Evolutionary conservation across 2,888 invertebrate genomes (phyloP), one percentile per base, ranked within the genome.

Genomic region (Creontiades dilutus): DNA sequence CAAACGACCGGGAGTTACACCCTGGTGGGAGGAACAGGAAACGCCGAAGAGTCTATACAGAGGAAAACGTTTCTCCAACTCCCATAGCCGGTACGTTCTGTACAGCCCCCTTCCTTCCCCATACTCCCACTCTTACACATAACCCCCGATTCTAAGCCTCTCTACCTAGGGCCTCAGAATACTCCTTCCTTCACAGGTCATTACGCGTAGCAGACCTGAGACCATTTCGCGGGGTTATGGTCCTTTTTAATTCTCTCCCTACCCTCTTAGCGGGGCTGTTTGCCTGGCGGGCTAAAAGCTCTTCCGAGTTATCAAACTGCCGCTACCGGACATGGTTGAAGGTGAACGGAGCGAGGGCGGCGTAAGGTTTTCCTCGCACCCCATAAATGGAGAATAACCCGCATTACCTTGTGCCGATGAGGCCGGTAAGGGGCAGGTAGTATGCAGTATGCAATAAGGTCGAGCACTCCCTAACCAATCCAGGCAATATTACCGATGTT

Each of bases 301-400:
- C 78, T 78, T 78, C 78, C 78, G 46, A 78, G 78, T 78, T 78
- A 78, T 78, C 78, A 78, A 78, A 78, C 78, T 78, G n/a, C 78
- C 46, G 12, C 23, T 23, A 68, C 68, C 68, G 68, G 68, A 68
- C 68, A 23, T 19, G 27, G 68, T 68, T 68, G 68, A 23, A 68
- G 68, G 68, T 19, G 23, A n/a, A 57, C n/a, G 57, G 57, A 23
- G 23, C 23, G 13, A 9, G 68, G 23, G 23, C 9, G 68, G 23
- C 19, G 7, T 68, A 23, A 23, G 68, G 23, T 68, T 68, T 61
- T 27, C 68, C 23, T 68, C 68, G 68, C 68, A 68, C 68, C 68
- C 23, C 68, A 68, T 68, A 68, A 68, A 68, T 23, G 68, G 68
- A 68, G 68, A 23, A 19, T 68, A 68, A 23, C 68, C 68, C 9